A percentile compares a stretch with the other conserved stretches of the same genome.
Evolutionary conservation across 2,888 invertebrate species (phyloP).

Genomic region (Pandemis cinnamomeana): DNA sequence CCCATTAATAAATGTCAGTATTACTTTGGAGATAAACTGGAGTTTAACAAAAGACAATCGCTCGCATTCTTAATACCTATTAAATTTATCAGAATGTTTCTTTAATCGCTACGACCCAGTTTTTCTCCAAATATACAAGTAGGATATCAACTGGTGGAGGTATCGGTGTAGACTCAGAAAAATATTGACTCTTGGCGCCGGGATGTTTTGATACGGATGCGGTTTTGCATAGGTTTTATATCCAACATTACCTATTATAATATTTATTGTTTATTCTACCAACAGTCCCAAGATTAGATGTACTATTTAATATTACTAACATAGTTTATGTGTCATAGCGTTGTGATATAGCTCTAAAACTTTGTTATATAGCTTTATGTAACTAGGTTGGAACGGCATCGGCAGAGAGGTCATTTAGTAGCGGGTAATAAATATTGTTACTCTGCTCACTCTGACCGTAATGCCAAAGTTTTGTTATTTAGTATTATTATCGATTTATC

Average conservation of each 20-base stretch:
- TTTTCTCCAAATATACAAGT: conserved; percentile 23
- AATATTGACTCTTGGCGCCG: conserved; percentile 35
- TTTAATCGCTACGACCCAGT: conserved; percentile 27
- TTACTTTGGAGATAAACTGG: conserved; percentile 3
- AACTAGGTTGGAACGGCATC: not conserved
- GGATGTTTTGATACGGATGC: not conserved
- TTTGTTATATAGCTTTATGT: no score
- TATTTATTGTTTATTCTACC: conserved; percentile 1
- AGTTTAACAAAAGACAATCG: conserved; percentile 1
- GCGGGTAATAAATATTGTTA: not conserved
- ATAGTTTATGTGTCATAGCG: not conserved
- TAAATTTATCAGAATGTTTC: conserved; percentile 1
- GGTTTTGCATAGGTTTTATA: conserved; percentile 15
- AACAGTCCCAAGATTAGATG: not conserved
- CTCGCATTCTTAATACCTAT: not conserved
- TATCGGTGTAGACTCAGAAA: not conserved
- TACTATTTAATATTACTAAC: not conserved
- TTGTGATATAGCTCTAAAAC: not conserved
- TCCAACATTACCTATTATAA: conserved; percentile 18
- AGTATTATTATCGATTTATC: not conserved
- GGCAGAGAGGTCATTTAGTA: no score
- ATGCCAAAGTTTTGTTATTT: not conserved
- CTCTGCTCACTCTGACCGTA: not conserved
- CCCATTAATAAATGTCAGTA: not conserved
- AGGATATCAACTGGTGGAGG: conserved; percentile 27